A percentile compares a stretch with the other conserved stretches of the same genome.
phyloP scores from a whole-genome alignment of 2,113 vertebrate species.

The Sceloporus tristichus region DNA sequence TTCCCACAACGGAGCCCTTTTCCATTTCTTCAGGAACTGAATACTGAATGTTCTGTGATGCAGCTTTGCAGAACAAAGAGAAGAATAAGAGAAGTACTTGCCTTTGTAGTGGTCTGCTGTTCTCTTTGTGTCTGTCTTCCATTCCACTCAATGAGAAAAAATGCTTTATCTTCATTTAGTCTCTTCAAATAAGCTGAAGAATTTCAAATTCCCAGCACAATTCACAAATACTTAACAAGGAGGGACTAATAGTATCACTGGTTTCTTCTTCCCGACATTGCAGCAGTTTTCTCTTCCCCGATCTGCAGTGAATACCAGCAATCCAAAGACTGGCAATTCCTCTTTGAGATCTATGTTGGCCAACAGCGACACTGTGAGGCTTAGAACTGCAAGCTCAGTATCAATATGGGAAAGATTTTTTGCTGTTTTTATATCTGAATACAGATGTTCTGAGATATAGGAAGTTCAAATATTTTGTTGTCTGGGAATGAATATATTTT shows the following conservation, averaged over 20 bases:
- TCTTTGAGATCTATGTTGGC: not conserved
- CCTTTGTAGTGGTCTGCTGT: conserved; percentile 7
- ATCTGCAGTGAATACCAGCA: not conserved
- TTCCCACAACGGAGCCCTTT: conserved; percentile 73
- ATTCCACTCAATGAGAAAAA: not conserved
- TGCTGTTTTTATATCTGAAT: too few relatives aligned
- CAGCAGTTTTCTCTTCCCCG: not conserved
- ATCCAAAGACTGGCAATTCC: not conserved
- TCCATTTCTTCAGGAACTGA: conserved; percentile 78
- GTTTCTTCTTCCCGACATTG: not conserved
- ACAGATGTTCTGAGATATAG: too few relatives aligned
- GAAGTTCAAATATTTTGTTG: too few relatives aligned
- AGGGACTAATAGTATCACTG: too few relatives aligned
- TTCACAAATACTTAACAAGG: not conserved
- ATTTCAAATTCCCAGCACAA: not conserved
- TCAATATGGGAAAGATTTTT: too few relatives aligned
- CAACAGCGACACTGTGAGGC: not conserved
- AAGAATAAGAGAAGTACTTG: conserved; percentile 11
- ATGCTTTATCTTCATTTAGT: not conserved
- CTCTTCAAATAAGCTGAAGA: not conserved
- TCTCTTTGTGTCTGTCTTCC: not conserved
- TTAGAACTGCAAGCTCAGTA: not conserved
- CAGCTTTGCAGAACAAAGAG: not conserved
- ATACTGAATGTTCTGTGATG: conserved; percentile 71
- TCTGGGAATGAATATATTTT: too few relatives aligned